Percentiles rank a stretch among this genome's conserved stretches.
These are phyloP conservation scores for Scylla paramamosain DNA, from an alignment of 1,140 invertebrate species.

Conservation along the genomic window DNA sequence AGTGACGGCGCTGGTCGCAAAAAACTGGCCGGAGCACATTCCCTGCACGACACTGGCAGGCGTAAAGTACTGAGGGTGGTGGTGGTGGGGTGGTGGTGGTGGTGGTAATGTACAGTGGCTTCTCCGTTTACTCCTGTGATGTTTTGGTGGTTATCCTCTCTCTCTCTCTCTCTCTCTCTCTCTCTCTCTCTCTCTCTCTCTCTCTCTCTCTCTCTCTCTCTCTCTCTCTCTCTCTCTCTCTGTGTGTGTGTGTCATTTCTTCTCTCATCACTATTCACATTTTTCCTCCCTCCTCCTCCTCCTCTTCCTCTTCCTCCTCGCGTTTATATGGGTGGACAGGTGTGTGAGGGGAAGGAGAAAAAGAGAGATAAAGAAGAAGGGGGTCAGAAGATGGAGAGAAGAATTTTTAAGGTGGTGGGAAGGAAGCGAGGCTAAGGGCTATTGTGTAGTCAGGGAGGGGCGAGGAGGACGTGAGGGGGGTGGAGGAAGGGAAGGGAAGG, in stretches of 20 bases:
- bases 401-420: not conserved
- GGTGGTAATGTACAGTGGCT: not conserved
- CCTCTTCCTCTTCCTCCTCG: not conserved
- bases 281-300: not conserved
- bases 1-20: not conserved
- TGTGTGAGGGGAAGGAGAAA: not conserved
- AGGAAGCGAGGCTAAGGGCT: not conserved
- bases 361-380: not conserved
- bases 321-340: not conserved
- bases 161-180: not conserved
- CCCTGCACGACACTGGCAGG: not conserved
- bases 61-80: not conserved
- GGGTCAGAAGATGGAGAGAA: not conserved
- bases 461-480: not conserved
- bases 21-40: constrained; percentile 5
- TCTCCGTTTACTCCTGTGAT: too few species aligned
- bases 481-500: not conserved
- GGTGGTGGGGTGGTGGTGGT: not conserved
- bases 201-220: too few species aligned
- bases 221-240: too few species aligned
- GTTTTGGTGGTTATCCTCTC: not conserved
- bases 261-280: too few species aligned
- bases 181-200: too few species aligned
- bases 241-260: too few species aligned
- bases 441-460: not conserved